Conservation (phyloP, 1,140 invertebrate species). For the Caenorhabditis tropicalis region DNA sequence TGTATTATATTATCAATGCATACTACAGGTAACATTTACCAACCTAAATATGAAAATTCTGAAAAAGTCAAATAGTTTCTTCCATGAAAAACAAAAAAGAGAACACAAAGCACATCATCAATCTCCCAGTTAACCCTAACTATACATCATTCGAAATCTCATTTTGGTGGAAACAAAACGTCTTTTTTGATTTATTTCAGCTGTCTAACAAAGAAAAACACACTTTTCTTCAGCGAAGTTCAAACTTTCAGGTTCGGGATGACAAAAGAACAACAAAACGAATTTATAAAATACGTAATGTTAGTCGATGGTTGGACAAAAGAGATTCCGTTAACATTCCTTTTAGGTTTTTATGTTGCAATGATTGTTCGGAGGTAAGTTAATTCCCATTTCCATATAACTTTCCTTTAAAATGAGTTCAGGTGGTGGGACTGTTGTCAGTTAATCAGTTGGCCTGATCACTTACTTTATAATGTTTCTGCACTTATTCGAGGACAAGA, state of each 20-base stretch:
- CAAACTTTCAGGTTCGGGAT: conserved; percentile 55
- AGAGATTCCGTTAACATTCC: conserved; percentile 65
- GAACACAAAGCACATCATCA: not conserved
- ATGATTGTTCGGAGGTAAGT: conserved; percentile 60
- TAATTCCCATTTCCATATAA: not conserved
- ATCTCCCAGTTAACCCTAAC: not conserved
- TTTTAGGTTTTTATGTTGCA: conserved; percentile 68
- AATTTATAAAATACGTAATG: conserved; percentile 57
- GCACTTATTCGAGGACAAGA: conserved; percentile 59
- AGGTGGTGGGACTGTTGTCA: conserved; percentile 68
- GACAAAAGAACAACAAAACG: conserved; percentile 54
- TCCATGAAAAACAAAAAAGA: not conserved
- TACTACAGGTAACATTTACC: conserved; percentile 52
- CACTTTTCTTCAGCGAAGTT: not conserved
- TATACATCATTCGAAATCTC: not conserved
- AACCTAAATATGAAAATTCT: not conserved
- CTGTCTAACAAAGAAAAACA: not conserved
- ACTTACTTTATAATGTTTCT: conserved; percentile 57
- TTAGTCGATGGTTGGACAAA: conserved; percentile 60
- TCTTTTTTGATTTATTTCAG: conserved; percentile 2
- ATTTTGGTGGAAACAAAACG: not conserved
- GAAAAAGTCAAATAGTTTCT: not conserved
- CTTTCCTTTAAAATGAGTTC: not conserved
- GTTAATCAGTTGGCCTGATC: conserved; percentile 61
- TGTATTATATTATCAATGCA: conserved; percentile 60